Percentiles rank a stretch among this genome's conserved stretches.
Evolutionary conservation across 2,113 vertebrate genomes (phyloP).

Genomic region (Dicerorhinus sumatrensis): DNA sequence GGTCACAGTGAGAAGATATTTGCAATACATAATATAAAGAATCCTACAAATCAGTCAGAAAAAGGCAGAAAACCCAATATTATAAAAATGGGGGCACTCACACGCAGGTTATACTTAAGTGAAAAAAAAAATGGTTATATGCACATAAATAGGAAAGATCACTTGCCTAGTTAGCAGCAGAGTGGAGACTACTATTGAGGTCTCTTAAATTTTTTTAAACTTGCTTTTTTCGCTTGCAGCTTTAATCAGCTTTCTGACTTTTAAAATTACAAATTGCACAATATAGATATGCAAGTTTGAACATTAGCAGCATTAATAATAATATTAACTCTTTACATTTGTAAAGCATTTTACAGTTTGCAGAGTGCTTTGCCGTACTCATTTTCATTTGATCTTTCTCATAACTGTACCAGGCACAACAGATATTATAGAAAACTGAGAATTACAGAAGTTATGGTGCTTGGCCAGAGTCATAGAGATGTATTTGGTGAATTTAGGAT

Average conservation of each 20-base stretch:
- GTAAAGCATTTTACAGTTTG: neutral
- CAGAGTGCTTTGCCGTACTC: neutral
- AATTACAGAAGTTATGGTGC: neutral
- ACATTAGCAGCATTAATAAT: neutral
- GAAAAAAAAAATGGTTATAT: neutral
- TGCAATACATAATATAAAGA: neutral
- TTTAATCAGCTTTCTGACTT: neutral
- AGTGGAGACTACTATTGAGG: neutral
- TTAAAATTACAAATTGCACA: neutral
- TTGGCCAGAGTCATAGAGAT: neutral
- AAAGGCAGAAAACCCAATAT: neutral
- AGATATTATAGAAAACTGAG: neutral
- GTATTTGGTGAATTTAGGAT: neutral
- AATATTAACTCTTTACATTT: neutral
- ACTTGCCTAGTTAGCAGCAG: neutral
- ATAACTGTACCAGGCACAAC: neutral
- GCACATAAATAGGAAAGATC: neutral
- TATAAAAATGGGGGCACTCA: neutral
- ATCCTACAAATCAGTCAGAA: neutral
- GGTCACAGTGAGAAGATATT: neutral
- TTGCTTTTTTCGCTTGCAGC: neutral
- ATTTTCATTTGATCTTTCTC: neutral
- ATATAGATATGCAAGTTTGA: neutral
- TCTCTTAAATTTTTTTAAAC: neutral
- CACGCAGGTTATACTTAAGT: neutral